Evolutionary conservation across 2,797 vertebrate species (phyloP).

Genomic region (Falco columbarius): DNA sequence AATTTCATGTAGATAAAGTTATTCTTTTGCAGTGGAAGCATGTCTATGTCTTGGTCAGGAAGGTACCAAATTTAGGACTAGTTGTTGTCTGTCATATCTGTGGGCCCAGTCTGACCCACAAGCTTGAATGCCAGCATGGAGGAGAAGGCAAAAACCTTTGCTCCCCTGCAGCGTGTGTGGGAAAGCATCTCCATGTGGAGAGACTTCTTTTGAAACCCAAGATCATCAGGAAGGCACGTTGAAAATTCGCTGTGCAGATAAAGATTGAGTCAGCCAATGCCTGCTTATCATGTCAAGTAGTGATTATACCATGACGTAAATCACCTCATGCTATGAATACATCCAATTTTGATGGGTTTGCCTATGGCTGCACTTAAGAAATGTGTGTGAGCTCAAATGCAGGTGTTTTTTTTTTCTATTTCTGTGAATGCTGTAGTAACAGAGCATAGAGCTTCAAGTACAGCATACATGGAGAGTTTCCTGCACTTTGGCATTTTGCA

Average conservation of each 20-base stretch:
- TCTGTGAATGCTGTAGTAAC: neutral
- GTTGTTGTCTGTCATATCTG: neutral
- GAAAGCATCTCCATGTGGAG: neutral
- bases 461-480: fast-evolving
- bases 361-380: neutral
- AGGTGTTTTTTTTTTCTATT: neutral
- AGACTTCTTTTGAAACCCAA: neutral
- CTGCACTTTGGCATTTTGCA: neutral
- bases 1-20: neutral
- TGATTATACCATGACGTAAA: neutral
- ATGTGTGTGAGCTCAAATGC: neutral
- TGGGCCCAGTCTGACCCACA: neutral
- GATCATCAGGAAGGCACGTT: neutral
- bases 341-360: neutral
- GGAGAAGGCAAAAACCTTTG: neutral
- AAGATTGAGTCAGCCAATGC: neutral
- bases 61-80: neutral
- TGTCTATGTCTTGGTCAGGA: neutral
- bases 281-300: neutral
- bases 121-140: neutral
- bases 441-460: neutral
- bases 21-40: neutral
- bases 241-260: neutral
- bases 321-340: neutral
- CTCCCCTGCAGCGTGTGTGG: neutral